phyloP scores from a whole-genome alignment of 2,797 vertebrate genomes.

The Mionectes olivaceus region DNA sequence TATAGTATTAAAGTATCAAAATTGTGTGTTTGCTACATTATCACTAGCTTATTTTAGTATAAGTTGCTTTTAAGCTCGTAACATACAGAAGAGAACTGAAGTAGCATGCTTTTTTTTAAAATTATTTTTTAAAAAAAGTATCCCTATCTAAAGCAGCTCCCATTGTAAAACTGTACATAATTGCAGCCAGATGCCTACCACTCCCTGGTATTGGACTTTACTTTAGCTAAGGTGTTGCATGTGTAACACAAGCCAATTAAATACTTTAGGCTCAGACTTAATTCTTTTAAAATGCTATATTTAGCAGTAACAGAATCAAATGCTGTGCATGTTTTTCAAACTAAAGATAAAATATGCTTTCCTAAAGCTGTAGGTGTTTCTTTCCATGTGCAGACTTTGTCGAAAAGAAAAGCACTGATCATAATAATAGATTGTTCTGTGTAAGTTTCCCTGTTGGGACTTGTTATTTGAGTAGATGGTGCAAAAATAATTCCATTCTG shows the following conservation, averaged over 20 bases:
- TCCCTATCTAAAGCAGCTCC: not conserved
- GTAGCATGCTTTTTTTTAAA: not conserved
- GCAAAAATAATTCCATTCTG: not conserved
- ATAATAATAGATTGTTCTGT: not conserved
- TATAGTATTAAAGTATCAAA: not conserved
- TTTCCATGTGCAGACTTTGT: not conserved
- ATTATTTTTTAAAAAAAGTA: not conserved
- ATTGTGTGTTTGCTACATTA: not conserved
- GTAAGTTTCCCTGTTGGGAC: not conserved
- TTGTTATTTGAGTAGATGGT: not conserved
- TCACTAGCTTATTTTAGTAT: not conserved
- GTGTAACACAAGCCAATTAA: constrained; percentile 31
- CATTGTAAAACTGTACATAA: constrained; percentile 19
- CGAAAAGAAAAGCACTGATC: not conserved
- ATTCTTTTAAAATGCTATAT: constrained; percentile 49
- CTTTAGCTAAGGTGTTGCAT: constrained; percentile 29
- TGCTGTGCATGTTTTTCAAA: not conserved
- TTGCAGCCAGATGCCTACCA: not conserved
- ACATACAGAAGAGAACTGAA: not conserved
- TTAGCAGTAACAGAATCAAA: not conserved
- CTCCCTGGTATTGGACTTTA: not conserved
- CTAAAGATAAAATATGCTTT: not conserved
- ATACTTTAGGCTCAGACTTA: not conserved
- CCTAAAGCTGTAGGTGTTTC: not conserved
- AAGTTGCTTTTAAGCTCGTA: not conserved